Percentiles rank a stretch among this genome's conserved stretches.
Evolutionary conservation across 2,113 vertebrate genomes (phyloP).

Genomic region (Macaca nemestrina): DNA sequence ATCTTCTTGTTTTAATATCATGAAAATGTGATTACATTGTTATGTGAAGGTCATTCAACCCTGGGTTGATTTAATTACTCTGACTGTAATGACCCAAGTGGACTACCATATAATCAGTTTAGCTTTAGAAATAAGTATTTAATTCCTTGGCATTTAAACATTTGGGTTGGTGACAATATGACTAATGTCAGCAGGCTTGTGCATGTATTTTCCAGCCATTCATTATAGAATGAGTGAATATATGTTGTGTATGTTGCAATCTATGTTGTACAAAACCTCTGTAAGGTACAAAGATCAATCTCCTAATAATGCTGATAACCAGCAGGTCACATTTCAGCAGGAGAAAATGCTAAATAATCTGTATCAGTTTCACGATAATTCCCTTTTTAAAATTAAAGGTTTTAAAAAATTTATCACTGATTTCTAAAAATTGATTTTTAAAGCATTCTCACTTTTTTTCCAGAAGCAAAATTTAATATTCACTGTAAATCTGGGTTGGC

Average conservation of each 20-base stretch:
- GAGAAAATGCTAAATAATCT: neutral
- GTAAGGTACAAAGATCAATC: neutral
- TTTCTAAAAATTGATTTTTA: neutral
- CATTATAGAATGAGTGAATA: neutral
- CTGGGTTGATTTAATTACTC: neutral
- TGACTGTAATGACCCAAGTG: constrained; percentile 18
- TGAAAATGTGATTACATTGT: neutral
- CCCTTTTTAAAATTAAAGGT: neutral
- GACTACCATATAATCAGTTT: neutral
- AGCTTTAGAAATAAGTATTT: neutral
- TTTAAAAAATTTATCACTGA: neutral
- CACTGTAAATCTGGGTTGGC: neutral
- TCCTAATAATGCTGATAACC: neutral
- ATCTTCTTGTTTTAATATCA: neutral
- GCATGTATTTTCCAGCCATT: neutral
- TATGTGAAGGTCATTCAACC: neutral
- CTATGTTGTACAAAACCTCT: neutral
- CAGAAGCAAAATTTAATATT: neutral
- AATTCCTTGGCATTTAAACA: neutral
- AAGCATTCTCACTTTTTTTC: neutral
- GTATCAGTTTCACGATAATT: neutral
- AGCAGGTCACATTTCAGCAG: neutral
- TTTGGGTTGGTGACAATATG: neutral
- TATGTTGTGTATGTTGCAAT: neutral
- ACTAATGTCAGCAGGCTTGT: neutral